A percentile compares a stretch with the other conserved stretches of the same genome.
Evolutionary conservation across 2,888 invertebrate species (phyloP).

Genomic region (Lithophane ornitopus): DNA sequence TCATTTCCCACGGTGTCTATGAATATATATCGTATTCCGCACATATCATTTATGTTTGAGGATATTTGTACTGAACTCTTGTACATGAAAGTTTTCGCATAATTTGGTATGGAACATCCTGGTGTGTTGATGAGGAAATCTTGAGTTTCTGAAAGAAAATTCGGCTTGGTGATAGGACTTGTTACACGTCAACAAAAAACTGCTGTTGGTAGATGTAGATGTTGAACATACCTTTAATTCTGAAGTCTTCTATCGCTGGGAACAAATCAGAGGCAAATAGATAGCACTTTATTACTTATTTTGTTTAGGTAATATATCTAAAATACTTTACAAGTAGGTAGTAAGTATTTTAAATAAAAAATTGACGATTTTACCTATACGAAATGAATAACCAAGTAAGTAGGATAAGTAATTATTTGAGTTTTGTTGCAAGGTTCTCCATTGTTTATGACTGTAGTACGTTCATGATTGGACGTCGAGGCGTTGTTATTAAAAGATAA

Average conservation of each 20-base stretch:
- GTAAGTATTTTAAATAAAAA: background rate
- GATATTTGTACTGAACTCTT: slow-evolving; percentile 54
- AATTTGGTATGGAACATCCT: slow-evolving; percentile 80
- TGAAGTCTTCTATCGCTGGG: slow-evolving; percentile 21
- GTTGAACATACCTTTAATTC: slow-evolving; percentile 17
- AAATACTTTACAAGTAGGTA: background rate
- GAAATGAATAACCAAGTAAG: background rate
- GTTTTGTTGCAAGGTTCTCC: background rate
- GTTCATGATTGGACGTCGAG: background rate
- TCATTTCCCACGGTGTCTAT: slow-evolving; percentile 66
- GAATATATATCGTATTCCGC: slow-evolving; percentile 74
- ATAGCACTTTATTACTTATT: background rate
- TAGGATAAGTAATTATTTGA: background rate
- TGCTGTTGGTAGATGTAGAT: too few relatives aligned
- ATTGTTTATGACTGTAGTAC: background rate
- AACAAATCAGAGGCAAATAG: slow-evolving; percentile 2
- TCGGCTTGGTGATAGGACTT: background rate
- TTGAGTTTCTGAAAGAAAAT: slow-evolving; percentile 42
- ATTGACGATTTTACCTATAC: background rate
- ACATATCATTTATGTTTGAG: slow-evolving; percentile 47
- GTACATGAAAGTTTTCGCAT: slow-evolving; percentile 70
- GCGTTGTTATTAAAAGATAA: background rate
- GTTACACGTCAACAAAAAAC: background rate
- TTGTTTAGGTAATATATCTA: background rate
- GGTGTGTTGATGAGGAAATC: slow-evolving; percentile 75